Conservation (phyloP, 1,140 invertebrate genomes). For the Zaprionus davidi region DNA sequence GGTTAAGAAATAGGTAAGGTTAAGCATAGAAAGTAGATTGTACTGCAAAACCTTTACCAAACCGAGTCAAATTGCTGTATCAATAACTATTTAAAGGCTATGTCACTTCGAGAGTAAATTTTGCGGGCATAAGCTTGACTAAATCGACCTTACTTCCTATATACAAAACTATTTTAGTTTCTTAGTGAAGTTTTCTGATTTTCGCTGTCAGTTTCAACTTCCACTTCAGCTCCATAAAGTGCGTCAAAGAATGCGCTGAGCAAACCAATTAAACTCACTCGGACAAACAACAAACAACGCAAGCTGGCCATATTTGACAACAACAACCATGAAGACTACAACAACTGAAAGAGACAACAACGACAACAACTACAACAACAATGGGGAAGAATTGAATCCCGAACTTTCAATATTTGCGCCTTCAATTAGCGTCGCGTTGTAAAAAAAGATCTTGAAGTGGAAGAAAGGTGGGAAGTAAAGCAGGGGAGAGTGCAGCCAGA, state of each 20-base stretch:
- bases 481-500: not conserved
- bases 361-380: not conserved
- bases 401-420: conserved; percentile 66
- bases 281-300: conserved; percentile 52
- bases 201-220: conserved; percentile 2
- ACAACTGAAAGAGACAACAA: not conserved
- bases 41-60: no score
- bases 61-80: no score
- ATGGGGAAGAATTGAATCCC: conserved; percentile 25
- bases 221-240: conserved; percentile 10
- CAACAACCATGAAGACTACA: conserved; percentile 19
- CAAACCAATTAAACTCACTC: conserved; percentile 70
- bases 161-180: no score
- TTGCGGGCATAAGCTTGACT: no score
- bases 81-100: no score
- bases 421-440: conserved; percentile 72
- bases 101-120: no score
- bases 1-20: no score
- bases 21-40: not conserved
- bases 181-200: not conserved
- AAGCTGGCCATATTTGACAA: not conserved
- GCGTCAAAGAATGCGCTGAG: conserved; percentile 51
- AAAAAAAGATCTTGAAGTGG: conserved; percentile 47
- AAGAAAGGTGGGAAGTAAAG: conserved; percentile 37
- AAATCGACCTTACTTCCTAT: no score